Base-by-base conservation (phyloP, 2,888 invertebrate species). In the Pterostichus niger region DNA sequence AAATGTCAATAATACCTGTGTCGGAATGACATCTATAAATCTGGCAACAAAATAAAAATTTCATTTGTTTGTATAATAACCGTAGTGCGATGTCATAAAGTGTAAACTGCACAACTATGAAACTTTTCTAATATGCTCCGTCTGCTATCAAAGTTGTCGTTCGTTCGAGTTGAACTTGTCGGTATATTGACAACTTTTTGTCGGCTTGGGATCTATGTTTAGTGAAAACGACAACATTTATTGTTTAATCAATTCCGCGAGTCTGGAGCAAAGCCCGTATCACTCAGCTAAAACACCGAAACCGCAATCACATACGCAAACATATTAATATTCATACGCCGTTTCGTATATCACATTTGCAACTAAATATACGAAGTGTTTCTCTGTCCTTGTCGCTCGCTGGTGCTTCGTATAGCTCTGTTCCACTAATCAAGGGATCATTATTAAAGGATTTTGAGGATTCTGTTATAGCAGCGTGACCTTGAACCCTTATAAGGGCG, bases 311-410 rank as follows among this genome's bases (percentile, higher is more conserved):
- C 68, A 44, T 71, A 40, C 44, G 68, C 68, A 71, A 71, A 71
- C 68, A 71, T 71, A 71, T 71, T 71, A 71, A 71, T 71, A 71
- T 71, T 71, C 68, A 71, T 71, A 71, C 35, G n/a, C n/a, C 35
- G 64, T 13, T 59, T 64, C 64, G 64, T 64, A 64, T 64, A 64
- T 64, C 64, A 64, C 64, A 64, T 64, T 64, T 64, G 64, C 35
- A 64, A 64, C 64, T 64, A 64, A 64, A 64, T 40, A 64, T 35
- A 6, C 6, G 35, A 6, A 33, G 33, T 35, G 15, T 13, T 33
- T 35, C 10, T 9, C 61, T 10, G 6, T 64, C 35, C 33, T 40
- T 6, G 13, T 17, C n/a, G 33, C 44, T n/a, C n/a, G 64, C 6
- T 13, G 9, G 52, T 52, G 13, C 10, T 52, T 52, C 44, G 44